Conservation (phyloP, 1,140 invertebrate species). For the Babylonia areolata region DNA sequence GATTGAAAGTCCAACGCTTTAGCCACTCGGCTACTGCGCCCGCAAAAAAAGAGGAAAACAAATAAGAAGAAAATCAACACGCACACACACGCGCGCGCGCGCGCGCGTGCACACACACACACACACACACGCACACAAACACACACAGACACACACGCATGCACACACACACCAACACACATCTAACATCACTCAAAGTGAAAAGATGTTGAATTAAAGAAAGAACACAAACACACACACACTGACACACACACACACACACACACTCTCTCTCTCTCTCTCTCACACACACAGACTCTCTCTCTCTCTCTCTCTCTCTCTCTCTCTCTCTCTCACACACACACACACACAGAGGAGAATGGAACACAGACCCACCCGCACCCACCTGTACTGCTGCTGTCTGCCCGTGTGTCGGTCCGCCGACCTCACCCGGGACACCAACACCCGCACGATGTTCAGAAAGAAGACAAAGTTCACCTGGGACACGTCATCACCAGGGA, state of each 20-base stretch:
- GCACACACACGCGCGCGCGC: neutral
- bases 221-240: neutral
- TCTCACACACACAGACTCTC: neutral
- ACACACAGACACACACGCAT: neutral
- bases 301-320: neutral
- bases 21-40: no score
- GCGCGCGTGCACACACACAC: neutral
- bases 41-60: no score
- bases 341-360: neutral
- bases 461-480: conserved; percentile 85
- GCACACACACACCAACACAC: neutral
- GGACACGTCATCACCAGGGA: conserved; percentile 40
- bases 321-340: neutral
- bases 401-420: conserved; percentile 57
- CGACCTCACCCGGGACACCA: conserved; percentile 82
- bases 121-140: conserved; percentile 5
- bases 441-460: conserved; percentile 83
- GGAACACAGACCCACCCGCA: neutral
- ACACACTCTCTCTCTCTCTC: neutral
- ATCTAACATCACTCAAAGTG: no score
- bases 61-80: no score
- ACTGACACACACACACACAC: neutral
- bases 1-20: no score
- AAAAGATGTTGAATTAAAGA: no score
- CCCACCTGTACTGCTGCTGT: conserved; percentile 52